Evolutionary conservation across 2,797 vertebrate species (phyloP).

Genomic region (Atherinosoma microstoma): DNA sequence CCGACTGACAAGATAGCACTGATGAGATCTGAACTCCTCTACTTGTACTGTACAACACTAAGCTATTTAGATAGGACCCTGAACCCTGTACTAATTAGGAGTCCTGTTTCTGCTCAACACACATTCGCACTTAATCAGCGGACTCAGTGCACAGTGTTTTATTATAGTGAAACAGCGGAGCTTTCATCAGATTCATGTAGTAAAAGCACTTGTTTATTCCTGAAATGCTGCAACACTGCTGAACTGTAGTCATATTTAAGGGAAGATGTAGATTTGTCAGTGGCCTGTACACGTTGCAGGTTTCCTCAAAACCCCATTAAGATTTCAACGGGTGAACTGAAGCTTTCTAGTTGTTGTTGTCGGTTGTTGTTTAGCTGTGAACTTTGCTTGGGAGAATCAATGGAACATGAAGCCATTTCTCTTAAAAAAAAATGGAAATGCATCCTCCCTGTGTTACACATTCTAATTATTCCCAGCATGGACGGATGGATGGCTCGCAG

Average conservation of each 20-base stretch:
- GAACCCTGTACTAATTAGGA: constrained; percentile 59
- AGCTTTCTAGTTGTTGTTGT: constrained; percentile 22
- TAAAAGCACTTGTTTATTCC: constrained; percentile 28
- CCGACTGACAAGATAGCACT: constrained; percentile 61
- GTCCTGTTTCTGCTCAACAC: constrained; percentile 39
- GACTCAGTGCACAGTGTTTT: constrained; percentile 31
- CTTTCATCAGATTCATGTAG: constrained; percentile 31
- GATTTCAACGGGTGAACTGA: constrained; percentile 1
- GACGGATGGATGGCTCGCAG: constrained; percentile 27
- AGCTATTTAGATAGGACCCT: constrained; percentile 56
- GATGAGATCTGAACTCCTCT: constrained; percentile 59
- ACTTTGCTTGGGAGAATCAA: constrained; percentile 29
- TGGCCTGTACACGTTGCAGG: constrained; percentile 12
- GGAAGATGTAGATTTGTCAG: constrained; percentile 16
- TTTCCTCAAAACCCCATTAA: constrained; percentile 36
- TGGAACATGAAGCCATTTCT: constrained; percentile 43
- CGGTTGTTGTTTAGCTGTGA: constrained; percentile 37
- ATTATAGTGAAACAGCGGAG: constrained; percentile 31
- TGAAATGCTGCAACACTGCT: constrained; percentile 45
- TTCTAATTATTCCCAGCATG: constrained; percentile 47
- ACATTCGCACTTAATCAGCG: constrained; percentile 37
- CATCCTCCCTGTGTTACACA: constrained; percentile 41
- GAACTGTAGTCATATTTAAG: constrained; percentile 36
- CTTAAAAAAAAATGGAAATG: constrained; percentile 19
- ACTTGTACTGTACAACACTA: constrained; percentile 67